A percentile compares a stretch with the other conserved stretches of the same genome.
These are phyloP conservation scores for Achlya flavicornis DNA, from an alignment of 2,888 invertebrate species.

Conservation along the genomic window DNA sequence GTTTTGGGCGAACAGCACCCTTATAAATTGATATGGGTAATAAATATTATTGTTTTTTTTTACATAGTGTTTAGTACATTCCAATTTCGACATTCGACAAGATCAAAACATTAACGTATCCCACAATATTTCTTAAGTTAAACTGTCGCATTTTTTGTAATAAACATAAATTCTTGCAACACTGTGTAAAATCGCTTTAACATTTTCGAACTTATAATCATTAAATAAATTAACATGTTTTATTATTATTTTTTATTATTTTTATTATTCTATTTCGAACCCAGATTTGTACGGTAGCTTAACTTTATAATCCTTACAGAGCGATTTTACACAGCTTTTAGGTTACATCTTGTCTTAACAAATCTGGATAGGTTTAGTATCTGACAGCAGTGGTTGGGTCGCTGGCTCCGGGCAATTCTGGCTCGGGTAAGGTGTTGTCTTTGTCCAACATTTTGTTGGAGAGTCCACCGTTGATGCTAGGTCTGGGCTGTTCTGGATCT, in stretches of 20 bases:
- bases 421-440: slow-evolving; percentile 56
- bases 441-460: slow-evolving; percentile 73
- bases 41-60: slow-evolving; percentile 8
- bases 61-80: neutral
- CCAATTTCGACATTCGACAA: neutral
- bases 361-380: slow-evolving; percentile 19
- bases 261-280: neutral
- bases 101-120: slow-evolving; percentile 16
- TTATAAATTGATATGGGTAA: slow-evolving; percentile 15
- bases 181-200: slow-evolving; percentile 21
- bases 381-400: slow-evolving; percentile 71
- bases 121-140: slow-evolving; percentile 12
- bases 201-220: neutral
- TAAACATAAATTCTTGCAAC: slow-evolving; percentile 25
- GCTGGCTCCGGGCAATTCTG: slow-evolving; percentile 50
- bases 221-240: neutral
- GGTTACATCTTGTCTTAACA: neutral
- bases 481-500: slow-evolving; percentile 45
- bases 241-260: no score
- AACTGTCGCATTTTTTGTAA: neutral
- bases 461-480: slow-evolving; percentile 64
- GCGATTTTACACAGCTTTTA: neutral
- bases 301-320: neutral
- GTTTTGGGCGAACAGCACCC: neutral
- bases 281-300: neutral